Evolutionary conservation across 1,140 invertebrate genomes (phyloP), one percentile per base, ranked within the genome.

Genomic region (Drosophila elegans): DNA sequence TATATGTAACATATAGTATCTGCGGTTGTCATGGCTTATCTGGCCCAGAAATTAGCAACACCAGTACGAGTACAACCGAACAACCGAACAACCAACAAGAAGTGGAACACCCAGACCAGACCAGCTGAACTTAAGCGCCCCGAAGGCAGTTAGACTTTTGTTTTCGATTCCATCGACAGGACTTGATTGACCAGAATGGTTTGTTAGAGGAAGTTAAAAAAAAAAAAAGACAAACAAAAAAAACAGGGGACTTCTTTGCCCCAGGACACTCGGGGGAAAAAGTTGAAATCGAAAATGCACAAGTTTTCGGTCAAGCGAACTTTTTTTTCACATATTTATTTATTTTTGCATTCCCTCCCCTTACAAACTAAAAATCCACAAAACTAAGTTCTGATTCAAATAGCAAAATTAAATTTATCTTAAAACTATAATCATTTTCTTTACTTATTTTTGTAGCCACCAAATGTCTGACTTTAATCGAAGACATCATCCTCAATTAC

Each of bases 11-110:
- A 9, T 36, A 36, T 32, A 38, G 48, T 16, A 34, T 51, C 36
- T 66, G 67, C 29, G 75, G 59, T 64, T 72, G 68, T 72, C 49
- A 71, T 56, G 69, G 77, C 66, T 78, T 77, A 77, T 78, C 73
- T 53, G 55, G 13, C 51, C 69, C 63, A 67, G 63, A 66, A 67
- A 71, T 71, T 71, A 59, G 61, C 71, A 66, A 52, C 55, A 68
- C 64, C 72, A 76, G 32, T 29, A 21, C 36, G 34, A 53, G 32
- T 34, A 27, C 10, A 27, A 32, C 29, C 29, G 7, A 32, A 32
- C 29, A 7, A 32, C 16, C 16, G 16, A 21, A 21, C 16, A 21
- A 21, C 16, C 16, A 21, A 32, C 29, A 32, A 32, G 29, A 29
- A 34, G 16, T 25, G 10, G 32, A 53, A 2, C 25, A 49, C 5